These are phyloP conservation scores for Anthophora plumipes DNA, from an alignment of 2,888 invertebrate species.

Conservation along the genomic window DNA sequence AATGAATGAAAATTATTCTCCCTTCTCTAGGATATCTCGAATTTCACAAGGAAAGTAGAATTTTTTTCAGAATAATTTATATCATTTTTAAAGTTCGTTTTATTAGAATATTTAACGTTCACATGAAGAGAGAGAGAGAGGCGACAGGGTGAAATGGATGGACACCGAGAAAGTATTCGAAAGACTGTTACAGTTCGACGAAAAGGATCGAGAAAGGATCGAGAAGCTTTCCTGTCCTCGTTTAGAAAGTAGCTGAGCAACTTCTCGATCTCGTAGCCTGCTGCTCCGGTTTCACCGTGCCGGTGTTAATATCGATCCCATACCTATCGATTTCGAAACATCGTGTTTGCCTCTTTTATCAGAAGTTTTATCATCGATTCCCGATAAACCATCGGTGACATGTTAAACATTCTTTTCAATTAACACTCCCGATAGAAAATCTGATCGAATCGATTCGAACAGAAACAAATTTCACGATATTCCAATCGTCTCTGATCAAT, in stretches of 20 bases:
- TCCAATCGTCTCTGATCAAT: no score
- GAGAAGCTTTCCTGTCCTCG: slow-evolving; percentile 67
- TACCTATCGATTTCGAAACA: slow-evolving; percentile 57
- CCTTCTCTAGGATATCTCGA: no score
- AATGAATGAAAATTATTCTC: no score
- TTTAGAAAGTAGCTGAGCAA: slow-evolving; percentile 77
- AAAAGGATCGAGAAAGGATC: slow-evolving; percentile 27
- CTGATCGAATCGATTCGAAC: not conserved
- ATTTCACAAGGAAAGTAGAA: no score
- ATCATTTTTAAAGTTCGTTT: no score
- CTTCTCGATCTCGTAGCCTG: slow-evolving; percentile 65
- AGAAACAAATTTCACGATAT: no score
- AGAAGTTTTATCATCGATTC: not conserved
- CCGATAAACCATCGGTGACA: slow-evolving; percentile 20
- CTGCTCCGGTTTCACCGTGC: slow-evolving; percentile 68
- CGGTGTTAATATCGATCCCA: slow-evolving; percentile 43
- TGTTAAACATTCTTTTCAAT: slow-evolving; percentile 5
- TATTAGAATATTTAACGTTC: not conserved
- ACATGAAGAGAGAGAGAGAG: not conserved
- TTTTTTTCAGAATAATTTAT: no score
- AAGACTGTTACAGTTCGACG: not conserved
- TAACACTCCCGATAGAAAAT: not conserved
- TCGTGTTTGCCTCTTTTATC: slow-evolving; percentile 34
- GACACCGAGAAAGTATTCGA: not conserved
- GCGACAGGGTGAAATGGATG: not conserved